Conservation (phyloP, 2,888 invertebrate genomes). For the Eupeodes luniger region DNA sequence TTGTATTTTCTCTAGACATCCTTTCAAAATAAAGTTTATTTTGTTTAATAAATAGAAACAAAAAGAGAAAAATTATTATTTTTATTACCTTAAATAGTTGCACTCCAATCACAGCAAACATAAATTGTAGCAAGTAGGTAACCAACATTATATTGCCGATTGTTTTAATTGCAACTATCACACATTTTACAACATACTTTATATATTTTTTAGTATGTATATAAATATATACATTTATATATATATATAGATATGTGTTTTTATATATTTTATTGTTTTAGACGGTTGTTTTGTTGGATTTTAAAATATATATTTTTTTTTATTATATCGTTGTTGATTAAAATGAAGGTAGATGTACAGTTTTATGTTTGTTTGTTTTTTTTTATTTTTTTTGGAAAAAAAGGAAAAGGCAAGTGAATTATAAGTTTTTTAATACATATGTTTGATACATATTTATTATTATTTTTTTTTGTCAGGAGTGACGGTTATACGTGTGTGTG, state of each 20-base stretch:
- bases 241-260: neutral
- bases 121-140: constrained; percentile 99
- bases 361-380: constrained; percentile 14
- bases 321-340: constrained; percentile 26
- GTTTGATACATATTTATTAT: constrained; percentile 25
- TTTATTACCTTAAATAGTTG: constrained; percentile 95
- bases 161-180: constrained; percentile 99
- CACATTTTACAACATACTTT: constrained; percentile 99
- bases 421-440: constrained; percentile 12
- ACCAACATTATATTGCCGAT: constrained; percentile 99
- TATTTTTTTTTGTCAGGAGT: constrained; percentile 23
- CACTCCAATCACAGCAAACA: constrained; percentile 99
- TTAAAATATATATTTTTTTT: constrained; percentile 16
- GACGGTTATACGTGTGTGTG: constrained; percentile 47
- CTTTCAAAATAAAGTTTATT: constrained; percentile 74
- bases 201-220: neutral
- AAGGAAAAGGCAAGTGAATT: constrained; percentile 2
- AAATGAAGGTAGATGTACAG: constrained; percentile 17
- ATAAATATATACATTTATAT: neutral
- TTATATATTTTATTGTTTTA: constrained; percentile 35
- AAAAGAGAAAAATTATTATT: constrained; percentile 34
- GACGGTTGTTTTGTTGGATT: constrained; percentile 53
- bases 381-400: neutral
- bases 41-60: constrained; percentile 72
- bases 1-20: constrained; percentile 73